Evolutionary conservation across 2,888 invertebrate species (phyloP).

Genomic region (Drosophila nigritarsus): DNA sequence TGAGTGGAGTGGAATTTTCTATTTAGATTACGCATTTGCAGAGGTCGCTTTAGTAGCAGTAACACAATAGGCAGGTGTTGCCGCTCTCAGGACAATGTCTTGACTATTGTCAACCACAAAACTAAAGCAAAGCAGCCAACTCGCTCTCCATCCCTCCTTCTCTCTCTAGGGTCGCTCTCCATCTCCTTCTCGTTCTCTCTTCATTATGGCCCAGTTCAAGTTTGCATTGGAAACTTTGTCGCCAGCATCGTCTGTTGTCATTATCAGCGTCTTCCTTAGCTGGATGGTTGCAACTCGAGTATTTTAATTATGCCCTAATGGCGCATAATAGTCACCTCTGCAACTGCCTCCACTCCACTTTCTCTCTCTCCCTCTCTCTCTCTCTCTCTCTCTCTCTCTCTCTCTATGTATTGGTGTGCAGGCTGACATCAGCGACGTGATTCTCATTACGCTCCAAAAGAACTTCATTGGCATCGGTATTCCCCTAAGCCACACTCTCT

Average conservation of each 20-base stretch:
- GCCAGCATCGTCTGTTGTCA: conserved; percentile 33
- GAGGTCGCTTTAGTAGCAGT: neutral
- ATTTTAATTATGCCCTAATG: conserved; percentile 84
- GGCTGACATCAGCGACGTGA: conserved; percentile 11
- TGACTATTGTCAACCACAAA: conserved; percentile 35
- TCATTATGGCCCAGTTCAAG: neutral
- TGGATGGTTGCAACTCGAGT: conserved; percentile 68
- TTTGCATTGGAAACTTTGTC: conserved; percentile 42
- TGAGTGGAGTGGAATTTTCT: neutral
- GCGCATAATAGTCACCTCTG: conserved; percentile 77
- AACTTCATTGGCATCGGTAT: conserved; percentile 59
- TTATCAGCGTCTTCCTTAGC: conserved; percentile 46
- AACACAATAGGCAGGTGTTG: conserved; percentile 25
- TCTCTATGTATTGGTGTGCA: conserved; percentile 1
- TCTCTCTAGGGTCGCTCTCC: neutral
- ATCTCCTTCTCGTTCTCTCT: neutral
- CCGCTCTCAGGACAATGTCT: conserved; percentile 30
- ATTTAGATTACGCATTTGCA: neutral
- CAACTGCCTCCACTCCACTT: conserved; percentile 5
- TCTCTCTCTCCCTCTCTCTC: neutral
- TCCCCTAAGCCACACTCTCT: conserved; percentile 1
- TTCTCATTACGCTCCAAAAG: conserved; percentile 55
- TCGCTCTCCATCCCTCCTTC: neutral
- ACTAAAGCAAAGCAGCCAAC: conserved; percentile 25
- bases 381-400: neutral